These are phyloP conservation scores for Halictus quadricinctus DNA, from an alignment of 2,888 invertebrate genomes.

Conservation along the genomic window DNA sequence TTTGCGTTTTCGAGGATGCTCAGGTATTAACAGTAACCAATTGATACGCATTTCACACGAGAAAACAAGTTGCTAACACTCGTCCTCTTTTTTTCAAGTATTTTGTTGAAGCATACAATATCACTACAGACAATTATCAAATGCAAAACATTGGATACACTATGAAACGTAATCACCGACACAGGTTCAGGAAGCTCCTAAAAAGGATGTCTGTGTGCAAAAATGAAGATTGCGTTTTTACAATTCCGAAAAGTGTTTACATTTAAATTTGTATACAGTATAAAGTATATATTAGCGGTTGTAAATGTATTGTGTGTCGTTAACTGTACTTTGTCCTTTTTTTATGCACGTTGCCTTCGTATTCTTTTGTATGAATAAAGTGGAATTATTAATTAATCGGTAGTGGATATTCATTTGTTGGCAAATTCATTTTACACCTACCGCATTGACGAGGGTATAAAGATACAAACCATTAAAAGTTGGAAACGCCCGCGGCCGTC, in stretches of 20 bases:
- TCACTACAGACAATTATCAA: conserved; percentile 88
- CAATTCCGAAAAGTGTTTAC: conserved; percentile 34
- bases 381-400: not conserved
- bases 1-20: conserved; percentile 86
- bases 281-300: not conserved
- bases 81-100: conserved; percentile 81
- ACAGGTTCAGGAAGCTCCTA: conserved; percentile 71
- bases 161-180: conserved; percentile 67
- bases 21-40: conserved; percentile 80
- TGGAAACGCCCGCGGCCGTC: conserved; percentile 53
- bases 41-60: not conserved
- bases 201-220: conserved; percentile 71
- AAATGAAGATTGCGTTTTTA: conserved; percentile 53
- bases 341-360: not conserved
- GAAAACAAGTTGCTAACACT: not conserved
- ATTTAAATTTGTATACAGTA: not conserved
- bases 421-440: conserved; percentile 19
- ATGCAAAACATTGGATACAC: conserved; percentile 85
- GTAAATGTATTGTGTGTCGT: not conserved
- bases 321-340: not conserved
- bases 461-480: conserved; percentile 46
- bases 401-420: not conserved
- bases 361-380: conserved; percentile 2
- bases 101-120: conserved; percentile 91
- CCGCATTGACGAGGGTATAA: conserved; percentile 11